Conservation (phyloP, 2,113 vertebrate species). For the Chauna torquata region DNA sequence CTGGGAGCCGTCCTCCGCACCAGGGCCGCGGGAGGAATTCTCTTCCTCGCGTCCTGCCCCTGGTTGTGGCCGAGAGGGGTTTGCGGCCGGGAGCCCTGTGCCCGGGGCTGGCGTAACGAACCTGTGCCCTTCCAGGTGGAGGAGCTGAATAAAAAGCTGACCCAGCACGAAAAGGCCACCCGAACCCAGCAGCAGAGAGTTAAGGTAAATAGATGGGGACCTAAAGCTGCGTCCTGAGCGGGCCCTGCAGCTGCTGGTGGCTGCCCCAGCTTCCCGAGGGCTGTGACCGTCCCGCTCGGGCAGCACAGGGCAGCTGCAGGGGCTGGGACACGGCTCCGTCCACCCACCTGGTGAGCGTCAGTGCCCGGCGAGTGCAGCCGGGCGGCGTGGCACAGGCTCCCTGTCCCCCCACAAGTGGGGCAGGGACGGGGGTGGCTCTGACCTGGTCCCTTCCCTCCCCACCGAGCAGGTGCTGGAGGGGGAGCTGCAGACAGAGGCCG, state of each 20-base stretch:
- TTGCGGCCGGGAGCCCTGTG: neutral
- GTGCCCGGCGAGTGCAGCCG: too few relatives aligned
- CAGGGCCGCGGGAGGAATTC: neutral
- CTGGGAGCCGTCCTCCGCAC: neutral
- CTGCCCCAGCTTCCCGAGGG: neutral
- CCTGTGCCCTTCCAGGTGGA: slow-evolving; percentile 59
- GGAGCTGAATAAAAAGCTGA: slow-evolving; percentile 76
- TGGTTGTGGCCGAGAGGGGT: neutral
- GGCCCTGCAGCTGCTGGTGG: neutral
- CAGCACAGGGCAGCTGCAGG: too few relatives aligned
- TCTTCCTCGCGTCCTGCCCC: neutral
- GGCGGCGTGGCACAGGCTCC: too few relatives aligned
- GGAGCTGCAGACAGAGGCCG: slow-evolving; percentile 63
- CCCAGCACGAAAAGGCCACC: slow-evolving; percentile 68
- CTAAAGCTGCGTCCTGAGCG: accelerated
- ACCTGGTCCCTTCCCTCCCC: accelerated
- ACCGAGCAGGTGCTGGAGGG: slow-evolving; percentile 59
- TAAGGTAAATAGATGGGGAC: slow-evolving; percentile 55
- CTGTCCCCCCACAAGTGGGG: too few relatives aligned
- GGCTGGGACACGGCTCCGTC: too few relatives aligned
- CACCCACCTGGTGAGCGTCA: too few relatives aligned
- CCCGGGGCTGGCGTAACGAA: neutral
- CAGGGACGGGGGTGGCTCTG: neutral
- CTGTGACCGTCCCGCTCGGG: too few relatives aligned
- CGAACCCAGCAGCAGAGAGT: slow-evolving; percentile 73